Evolutionary conservation across 2,113 vertebrate species (phyloP).

Genomic region (Struthidea cinerea): DNA sequence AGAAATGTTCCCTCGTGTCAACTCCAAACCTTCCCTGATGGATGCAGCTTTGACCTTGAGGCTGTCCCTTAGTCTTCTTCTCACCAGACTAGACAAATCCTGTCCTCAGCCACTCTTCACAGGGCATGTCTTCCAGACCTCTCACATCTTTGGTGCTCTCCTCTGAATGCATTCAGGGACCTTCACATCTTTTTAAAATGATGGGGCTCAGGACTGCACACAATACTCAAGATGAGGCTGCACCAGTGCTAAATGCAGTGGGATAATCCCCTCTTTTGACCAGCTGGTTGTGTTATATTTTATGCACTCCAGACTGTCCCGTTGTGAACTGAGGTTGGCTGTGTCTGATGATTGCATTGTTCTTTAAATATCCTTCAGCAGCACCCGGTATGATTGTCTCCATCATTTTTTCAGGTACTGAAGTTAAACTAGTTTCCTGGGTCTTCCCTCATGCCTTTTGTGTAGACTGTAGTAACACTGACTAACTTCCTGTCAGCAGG

Average conservation of each 20-base stretch:
- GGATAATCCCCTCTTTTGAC: background rate
- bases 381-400: background rate
- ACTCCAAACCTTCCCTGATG: background rate
- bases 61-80: background rate
- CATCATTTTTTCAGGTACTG: background rate
- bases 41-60: background rate
- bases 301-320: no score
- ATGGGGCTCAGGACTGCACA: background rate
- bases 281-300: background rate
- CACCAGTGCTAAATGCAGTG: background rate
- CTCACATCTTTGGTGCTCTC: background rate
- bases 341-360: background rate
- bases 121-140: background rate
- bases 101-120: background rate
- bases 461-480: background rate
- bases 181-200: background rate
- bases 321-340: background rate
- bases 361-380: background rate
- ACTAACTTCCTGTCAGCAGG: background rate
- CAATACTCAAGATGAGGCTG: background rate
- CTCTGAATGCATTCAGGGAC: background rate
- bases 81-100: background rate
- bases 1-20: background rate
- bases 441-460: background rate
- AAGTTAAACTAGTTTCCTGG: background rate